Conservation (phyloP, 2,113 vertebrate genomes). For the Tachuris rubrigastra region DNA sequence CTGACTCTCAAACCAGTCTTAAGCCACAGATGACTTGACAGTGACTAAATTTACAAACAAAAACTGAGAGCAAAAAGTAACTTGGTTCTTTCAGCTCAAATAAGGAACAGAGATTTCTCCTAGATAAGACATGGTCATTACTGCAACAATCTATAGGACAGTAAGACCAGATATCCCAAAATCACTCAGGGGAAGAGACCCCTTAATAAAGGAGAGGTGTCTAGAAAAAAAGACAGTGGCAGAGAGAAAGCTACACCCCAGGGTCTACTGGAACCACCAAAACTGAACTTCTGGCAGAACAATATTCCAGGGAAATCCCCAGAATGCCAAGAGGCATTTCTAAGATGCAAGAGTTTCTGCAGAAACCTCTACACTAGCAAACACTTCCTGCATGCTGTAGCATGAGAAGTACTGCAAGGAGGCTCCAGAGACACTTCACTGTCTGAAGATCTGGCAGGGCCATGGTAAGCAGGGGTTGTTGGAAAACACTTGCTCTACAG, state of each 20-base stretch:
- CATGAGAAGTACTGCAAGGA: accelerated
- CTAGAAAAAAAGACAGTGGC: background rate
- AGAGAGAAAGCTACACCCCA: background rate
- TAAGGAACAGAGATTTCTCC: background rate
- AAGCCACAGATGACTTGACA: background rate
- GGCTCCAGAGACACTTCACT: accelerated
- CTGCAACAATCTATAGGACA: background rate
- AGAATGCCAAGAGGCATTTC: background rate
- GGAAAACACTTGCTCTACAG: background rate
- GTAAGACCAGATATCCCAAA: background rate
- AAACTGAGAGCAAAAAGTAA: background rate
- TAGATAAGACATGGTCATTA: background rate
- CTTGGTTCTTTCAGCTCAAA: background rate
- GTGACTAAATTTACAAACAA: background rate
- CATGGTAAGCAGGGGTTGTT: background rate
- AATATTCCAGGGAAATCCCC: background rate
- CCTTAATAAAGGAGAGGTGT: background rate
- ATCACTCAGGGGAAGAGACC: background rate
- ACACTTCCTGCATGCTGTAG: background rate
- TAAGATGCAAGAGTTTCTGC: background rate
- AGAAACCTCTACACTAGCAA: background rate
- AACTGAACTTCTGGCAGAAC: background rate
- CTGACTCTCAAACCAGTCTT: background rate
- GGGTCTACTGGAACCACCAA: background rate
- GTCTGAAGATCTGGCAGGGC: background rate